phyloP scores from a whole-genome alignment of 2,113 vertebrate species.

The Pleuronectes platessa region DNA sequence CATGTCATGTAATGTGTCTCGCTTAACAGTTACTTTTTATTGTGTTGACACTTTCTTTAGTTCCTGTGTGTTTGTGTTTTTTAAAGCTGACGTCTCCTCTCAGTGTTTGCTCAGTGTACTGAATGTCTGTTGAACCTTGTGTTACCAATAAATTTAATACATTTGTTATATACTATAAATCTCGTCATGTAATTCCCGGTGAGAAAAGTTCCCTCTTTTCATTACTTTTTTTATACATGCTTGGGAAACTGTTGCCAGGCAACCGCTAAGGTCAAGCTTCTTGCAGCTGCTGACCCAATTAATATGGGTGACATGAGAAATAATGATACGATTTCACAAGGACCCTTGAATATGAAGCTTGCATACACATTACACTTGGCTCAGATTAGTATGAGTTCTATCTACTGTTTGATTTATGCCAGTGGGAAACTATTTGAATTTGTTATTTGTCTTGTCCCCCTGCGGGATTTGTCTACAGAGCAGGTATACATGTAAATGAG shows the following conservation, averaged over 20 bases:
- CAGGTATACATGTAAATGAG: slow-evolving; percentile 46
- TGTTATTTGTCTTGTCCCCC: slow-evolving; percentile 36
- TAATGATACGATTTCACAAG: slow-evolving; percentile 71
- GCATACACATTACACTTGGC: slow-evolving; percentile 37
- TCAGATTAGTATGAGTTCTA: slow-evolving; percentile 16
- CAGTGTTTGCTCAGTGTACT: slow-evolving; percentile 49
- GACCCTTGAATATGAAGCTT: slow-evolving; percentile 59
- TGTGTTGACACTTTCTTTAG: slow-evolving; percentile 19
- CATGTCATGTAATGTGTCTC: slow-evolving; percentile 51
- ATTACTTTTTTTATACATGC: slow-evolving; percentile 39
- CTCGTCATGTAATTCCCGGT: slow-evolving; percentile 41
- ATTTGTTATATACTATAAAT: slow-evolving; percentile 44
- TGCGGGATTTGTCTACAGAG: slow-evolving; percentile 47
- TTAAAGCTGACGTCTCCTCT: slow-evolving; percentile 1
- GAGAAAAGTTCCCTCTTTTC: slow-evolving; percentile 14
- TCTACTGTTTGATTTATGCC: slow-evolving; percentile 56
- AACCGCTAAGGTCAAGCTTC: slow-evolving; percentile 70
- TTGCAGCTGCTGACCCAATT: slow-evolving; percentile 77
- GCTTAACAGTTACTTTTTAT: slow-evolving; percentile 44
- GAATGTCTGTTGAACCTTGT: slow-evolving; percentile 47
- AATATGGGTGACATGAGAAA: slow-evolving; percentile 69
- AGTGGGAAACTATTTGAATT: slow-evolving; percentile 51
- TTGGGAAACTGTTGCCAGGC: slow-evolving; percentile 75
- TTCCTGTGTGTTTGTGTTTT: slow-evolving; percentile 15
- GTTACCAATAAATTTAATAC: slow-evolving; percentile 69